phyloP scores from a whole-genome alignment of 2,113 vertebrate species.

The Seriola quinqueradiata region DNA sequence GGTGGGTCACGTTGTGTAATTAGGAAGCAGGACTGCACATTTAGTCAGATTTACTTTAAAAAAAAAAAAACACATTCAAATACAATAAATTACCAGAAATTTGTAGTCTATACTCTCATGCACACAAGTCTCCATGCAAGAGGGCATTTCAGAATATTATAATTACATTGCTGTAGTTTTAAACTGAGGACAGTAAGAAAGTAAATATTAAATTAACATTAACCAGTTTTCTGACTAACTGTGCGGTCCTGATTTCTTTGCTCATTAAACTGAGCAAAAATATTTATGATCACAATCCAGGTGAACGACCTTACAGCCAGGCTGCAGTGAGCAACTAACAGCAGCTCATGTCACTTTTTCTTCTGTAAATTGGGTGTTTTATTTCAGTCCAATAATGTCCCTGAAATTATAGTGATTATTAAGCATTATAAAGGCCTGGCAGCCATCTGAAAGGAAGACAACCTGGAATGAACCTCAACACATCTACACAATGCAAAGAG shows the following conservation, averaged over 20 bases:
- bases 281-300: slow-evolving; percentile 52
- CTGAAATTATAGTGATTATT: neutral
- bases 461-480: slow-evolving; percentile 51
- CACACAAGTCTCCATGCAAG: neutral
- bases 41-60: slow-evolving; percentile 24
- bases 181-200: neutral
- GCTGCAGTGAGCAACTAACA: slow-evolving; percentile 38
- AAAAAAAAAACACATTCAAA: neutral
- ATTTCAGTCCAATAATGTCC: neutral
- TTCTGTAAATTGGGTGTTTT: neutral
- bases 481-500: slow-evolving; percentile 47
- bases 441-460: slow-evolving; percentile 41
- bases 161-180: neutral
- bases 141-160: neutral
- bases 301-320: slow-evolving; percentile 42
- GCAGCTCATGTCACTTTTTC: neutral
- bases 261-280: slow-evolving; percentile 10
- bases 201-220: neutral
- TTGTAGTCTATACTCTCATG: neutral
- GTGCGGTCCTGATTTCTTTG: slow-evolving; percentile 44
- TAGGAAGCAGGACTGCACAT: slow-evolving; percentile 56
- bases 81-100: neutral
- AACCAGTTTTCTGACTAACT: slow-evolving; percentile 23
- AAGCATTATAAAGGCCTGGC: neutral
- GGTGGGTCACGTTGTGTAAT: slow-evolving; percentile 23